Percentiles rank a stretch among this genome's conserved stretches.
Evolutionary conservation across 92 coral and sea anemone species (phyloP).

Genomic region (Bergia puertoricense): DNA sequence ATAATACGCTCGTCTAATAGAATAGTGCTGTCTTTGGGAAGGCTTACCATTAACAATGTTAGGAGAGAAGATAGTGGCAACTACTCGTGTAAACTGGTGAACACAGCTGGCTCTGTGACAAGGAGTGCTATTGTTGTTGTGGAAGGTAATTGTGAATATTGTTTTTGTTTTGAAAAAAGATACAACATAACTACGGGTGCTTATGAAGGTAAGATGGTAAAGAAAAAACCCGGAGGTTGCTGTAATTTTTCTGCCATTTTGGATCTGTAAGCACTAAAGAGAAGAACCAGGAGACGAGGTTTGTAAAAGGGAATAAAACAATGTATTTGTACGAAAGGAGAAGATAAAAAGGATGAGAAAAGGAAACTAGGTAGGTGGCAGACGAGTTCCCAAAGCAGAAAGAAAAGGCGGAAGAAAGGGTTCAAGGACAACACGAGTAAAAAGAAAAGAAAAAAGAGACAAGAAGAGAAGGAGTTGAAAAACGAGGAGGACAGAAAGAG

Average conservation of each 20-base stretch:
- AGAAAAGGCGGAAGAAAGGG: too few relatives aligned
- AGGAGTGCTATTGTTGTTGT: constrained; percentile 55
- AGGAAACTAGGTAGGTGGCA: too few relatives aligned
- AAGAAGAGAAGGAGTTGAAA: too few relatives aligned
- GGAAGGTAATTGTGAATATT: constrained; percentile 52
- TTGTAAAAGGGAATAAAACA: too few relatives aligned
- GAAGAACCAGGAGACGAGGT: too few relatives aligned
- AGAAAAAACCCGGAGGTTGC: not conserved
- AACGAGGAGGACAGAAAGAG: too few relatives aligned
- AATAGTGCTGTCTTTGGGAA: constrained; percentile 38
- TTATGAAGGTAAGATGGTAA: not conserved
- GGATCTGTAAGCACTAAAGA: too few relatives aligned
- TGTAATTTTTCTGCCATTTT: not conserved
- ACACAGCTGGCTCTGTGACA: constrained; percentile 67
- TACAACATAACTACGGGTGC: not conserved
- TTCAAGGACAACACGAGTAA: too few relatives aligned
- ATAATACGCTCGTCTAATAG: constrained; percentile 37
- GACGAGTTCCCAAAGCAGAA: too few relatives aligned
- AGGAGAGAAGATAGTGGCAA: constrained; percentile 70
- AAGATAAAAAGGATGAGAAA: too few relatives aligned
- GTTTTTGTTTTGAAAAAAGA: not conserved
- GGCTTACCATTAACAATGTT: constrained; percentile 51
- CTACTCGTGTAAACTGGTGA: constrained; percentile 71
- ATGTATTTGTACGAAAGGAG: too few relatives aligned
- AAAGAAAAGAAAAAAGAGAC: too few relatives aligned